Conservation (phyloP, 2,888 invertebrate genomes). For the Drosophila nr. medialis region DNA sequence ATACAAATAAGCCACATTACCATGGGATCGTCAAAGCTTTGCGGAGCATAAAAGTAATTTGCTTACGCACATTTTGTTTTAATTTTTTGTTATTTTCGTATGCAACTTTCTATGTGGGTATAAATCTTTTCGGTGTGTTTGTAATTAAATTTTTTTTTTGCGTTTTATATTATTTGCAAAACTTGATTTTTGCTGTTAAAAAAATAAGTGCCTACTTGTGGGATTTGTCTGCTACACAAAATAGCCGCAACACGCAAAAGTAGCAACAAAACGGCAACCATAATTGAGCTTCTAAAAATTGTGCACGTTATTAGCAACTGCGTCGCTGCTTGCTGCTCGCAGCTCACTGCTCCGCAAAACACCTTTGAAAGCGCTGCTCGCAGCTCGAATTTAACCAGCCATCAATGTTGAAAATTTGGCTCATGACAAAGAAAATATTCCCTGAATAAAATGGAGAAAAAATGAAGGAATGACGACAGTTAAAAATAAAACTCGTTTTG, state of each 20-base stretch:
- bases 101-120: slow-evolving; percentile 77
- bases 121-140: slow-evolving; percentile 74
- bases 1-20: slow-evolving; percentile 34
- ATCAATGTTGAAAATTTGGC: slow-evolving; percentile 31
- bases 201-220: slow-evolving; percentile 64
- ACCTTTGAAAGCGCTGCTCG: slow-evolving; percentile 16
- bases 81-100: slow-evolving; percentile 34
- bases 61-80: slow-evolving; percentile 36
- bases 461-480: slow-evolving; percentile 43
- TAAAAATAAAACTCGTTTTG: slow-evolving; percentile 61
- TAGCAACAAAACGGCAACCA: slow-evolving; percentile 53
- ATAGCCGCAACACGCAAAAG: slow-evolving; percentile 22
- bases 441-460: slow-evolving; percentile 42
- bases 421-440: slow-evolving; percentile 63
- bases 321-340: neutral
- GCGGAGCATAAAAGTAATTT: slow-evolving; percentile 68
- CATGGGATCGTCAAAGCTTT: slow-evolving; percentile 67
- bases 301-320: slow-evolving; percentile 59
- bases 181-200: slow-evolving; percentile 74
- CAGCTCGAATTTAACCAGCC: slow-evolving; percentile 17
- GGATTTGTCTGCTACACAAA: slow-evolving; percentile 57
- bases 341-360: neutral
- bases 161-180: slow-evolving; percentile 55
- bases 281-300: slow-evolving; percentile 67
- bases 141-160: slow-evolving; percentile 67